Base-by-base conservation (phyloP, 2,888 invertebrate genomes). In the Chirona hameri region DNA sequence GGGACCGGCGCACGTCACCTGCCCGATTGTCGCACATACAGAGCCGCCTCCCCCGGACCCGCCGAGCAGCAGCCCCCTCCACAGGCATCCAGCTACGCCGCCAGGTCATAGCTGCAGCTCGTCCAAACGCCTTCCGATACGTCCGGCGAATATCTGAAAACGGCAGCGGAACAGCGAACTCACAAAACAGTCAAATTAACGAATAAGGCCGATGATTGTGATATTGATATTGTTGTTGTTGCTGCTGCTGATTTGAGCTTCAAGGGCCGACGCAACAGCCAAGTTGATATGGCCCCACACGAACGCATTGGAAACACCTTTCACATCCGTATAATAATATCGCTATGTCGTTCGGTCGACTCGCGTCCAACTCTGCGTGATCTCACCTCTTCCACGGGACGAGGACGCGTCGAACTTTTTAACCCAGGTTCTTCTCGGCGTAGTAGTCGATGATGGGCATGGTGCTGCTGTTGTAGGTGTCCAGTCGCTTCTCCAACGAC, bases 401-500 rank as follows among this genome's bases (percentile, higher is more conserved):
- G 90, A 85, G n/a, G 92, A 91, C 21, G 94, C 95, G 88, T 95
- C 92, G 84, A 98, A 91, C 87, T 91, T 92, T 85, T 91, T 91
- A 5, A 98, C n/a, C 95, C 79, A 95, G 89, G 81, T 92, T 91
- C 83, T 90, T 87, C 57, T 90, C 87, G 72, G 93, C 92, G 86
- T 95, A 98, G 87, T 95, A 91, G 55, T 95, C 90, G 82, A 98
- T 93, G 84, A 99, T 97, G 0, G 98, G 97, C 90, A 95, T 91
- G 0, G 98, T 97, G 86, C 95, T 95, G 84, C 92, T 92, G 46
- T 92, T 88, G 87, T 96, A 97, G 0, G 96, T 98, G 85, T 92
- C 90, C 86, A 97, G 95, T 83, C 98, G 91, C 87, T 97, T 97
- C 86, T 93, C 92, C 81, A 98, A 89, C 86, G 94, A 94, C 72